Base-by-base conservation (phyloP, 2,113 vertebrate species). In the Nyctibius bracteatus region DNA sequence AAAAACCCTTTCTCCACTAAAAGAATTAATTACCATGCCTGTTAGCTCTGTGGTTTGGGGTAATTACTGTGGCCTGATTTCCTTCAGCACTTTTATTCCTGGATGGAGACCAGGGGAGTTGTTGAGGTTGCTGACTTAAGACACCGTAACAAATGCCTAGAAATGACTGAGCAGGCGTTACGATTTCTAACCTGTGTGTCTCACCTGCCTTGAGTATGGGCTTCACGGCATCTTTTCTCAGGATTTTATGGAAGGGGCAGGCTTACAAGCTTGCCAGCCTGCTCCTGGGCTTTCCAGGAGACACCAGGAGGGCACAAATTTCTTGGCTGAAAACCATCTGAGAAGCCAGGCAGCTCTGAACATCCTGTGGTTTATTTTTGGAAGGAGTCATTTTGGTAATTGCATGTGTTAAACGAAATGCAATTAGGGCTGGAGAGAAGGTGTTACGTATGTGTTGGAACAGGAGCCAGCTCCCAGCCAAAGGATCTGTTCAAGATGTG, bases 1-100 rank as follows among this genome's bases (percentile, higher is more conserved):
- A 30, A 75, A 39, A 13, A 24, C 6, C 25, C 46, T 88, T 73
- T 71, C 73, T 90, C 80, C 66, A 54, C 86, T 61, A 71, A 66
- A 95, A 90, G 86, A 96, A 96, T 97, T 97, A 93, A 97, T 97
- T 94, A 88, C 80, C 78, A 73, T 75, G 90, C 85, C 58, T 77
- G 94, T 94, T 95, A 92, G 73, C 77, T 82, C 82, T 83, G 94
- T 75, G 96, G 81, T 88, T 96, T 94, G 90, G 93, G 88, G 92
- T 92, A 92, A 96, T 87, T 78, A 87, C 90, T 68, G 24, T n/a
- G 78, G 92, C 90, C 72, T 94, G 94, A 78, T 91, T 92, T 97
- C 90, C 86, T 96, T 86, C 90, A 85, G 62, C 12, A 58, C 78
- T 62, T 91, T 95, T 85, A 95, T 86, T 89, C 72, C 73, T 86